A percentile compares a stretch with the other conserved stretches of the same genome.
Evolutionary conservation across 2,797 vertebrate genomes (phyloP).

Genomic region (Manis crassicaudata): DNA sequence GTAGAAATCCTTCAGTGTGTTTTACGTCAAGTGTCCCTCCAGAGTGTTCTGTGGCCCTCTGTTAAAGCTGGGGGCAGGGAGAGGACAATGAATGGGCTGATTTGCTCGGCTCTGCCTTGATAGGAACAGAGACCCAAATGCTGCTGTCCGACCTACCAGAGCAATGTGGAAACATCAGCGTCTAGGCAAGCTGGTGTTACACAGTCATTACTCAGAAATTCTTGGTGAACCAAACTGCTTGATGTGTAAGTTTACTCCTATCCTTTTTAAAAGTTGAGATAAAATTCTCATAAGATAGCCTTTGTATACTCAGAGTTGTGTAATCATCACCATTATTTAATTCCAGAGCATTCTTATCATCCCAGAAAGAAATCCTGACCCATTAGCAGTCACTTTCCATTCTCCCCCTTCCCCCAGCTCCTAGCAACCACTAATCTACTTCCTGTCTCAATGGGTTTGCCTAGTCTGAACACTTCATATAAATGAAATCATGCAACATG

Average conservation of each 20-base stretch:
- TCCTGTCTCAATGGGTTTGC: neutral
- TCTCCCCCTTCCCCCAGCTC: neutral
- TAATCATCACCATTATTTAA: neutral
- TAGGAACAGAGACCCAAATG: neutral
- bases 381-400: neutral
- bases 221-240: neutral
- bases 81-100: neutral
- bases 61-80: neutral
- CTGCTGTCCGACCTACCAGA: neutral
- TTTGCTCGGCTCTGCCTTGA: neutral
- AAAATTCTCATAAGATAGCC: neutral
- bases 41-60: neutral
- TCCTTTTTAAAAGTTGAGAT: neutral
- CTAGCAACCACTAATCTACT: neutral
- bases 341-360: neutral
- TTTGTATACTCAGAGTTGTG: neutral
- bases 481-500: neutral
- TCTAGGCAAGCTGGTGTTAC: neutral
- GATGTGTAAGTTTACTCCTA: neutral
- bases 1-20: neutral
- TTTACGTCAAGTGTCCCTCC: neutral
- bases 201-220: neutral
- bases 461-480: neutral
- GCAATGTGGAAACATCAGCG: neutral
- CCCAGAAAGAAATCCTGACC: neutral